Conservation (phyloP, 2,113 vertebrate genomes). For the Callithrix jacchus region DNA sequence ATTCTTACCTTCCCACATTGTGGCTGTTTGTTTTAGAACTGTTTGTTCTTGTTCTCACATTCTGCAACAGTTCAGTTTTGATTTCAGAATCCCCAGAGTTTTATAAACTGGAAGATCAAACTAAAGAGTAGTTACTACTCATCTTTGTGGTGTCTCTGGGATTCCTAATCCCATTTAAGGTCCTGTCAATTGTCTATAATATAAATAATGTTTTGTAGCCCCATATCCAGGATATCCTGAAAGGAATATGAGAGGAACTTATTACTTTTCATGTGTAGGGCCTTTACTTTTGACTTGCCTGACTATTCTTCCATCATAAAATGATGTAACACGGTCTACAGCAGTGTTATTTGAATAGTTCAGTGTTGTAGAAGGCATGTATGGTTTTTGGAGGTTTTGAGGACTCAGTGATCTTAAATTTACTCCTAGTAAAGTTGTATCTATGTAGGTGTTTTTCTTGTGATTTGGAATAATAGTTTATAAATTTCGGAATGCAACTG, state of each 20-base stretch:
- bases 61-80: neutral
- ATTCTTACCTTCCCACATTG: neutral
- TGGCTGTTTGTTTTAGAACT: neutral
- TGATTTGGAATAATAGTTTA: neutral
- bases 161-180: neutral
- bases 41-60: neutral
- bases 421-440: neutral
- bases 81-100: neutral
- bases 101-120: neutral
- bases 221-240: neutral
- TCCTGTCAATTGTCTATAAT: neutral
- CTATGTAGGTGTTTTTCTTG: slow-evolving; percentile 3
- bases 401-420: slow-evolving; percentile 17
- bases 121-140: neutral
- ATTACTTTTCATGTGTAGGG: neutral
- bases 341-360: neutral
- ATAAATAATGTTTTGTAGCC: neutral
- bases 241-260: neutral
- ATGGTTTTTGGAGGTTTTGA: neutral
- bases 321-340: neutral
- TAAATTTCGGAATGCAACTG: slow-evolving; percentile 52
- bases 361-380: neutral
- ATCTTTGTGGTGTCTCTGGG: neutral
- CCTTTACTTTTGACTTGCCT: slow-evolving; percentile 33
- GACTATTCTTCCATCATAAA: neutral